Evolutionary conservation across 2,797 vertebrate genomes (phyloP).

Genomic region (Podarcis lilfordi): DNA sequence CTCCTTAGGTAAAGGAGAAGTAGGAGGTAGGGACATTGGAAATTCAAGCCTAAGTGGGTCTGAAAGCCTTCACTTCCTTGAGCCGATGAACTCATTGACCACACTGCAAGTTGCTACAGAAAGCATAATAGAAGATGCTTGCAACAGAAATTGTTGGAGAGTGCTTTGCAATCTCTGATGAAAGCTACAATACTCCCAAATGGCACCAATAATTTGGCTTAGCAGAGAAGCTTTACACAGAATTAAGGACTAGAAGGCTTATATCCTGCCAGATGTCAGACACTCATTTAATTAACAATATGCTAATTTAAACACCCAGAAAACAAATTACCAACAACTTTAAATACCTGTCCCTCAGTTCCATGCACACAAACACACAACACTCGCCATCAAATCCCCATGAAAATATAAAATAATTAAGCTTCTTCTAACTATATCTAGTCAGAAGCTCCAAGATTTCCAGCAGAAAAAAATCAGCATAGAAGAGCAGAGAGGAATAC

Average conservation of each 20-base stretch:
- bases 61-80: background rate
- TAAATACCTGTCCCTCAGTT: background rate
- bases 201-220: background rate
- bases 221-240: background rate
- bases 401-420: background rate
- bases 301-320: conserved; percentile 2
- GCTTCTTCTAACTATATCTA: no score
- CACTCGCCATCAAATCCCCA: background rate
- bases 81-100: background rate
- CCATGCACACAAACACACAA: background rate
- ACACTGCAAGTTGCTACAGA: background rate
- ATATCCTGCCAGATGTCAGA: background rate
- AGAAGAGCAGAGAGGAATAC: background rate
- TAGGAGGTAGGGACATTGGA: background rate
- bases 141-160: background rate
- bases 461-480: background rate
- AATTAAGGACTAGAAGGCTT: background rate
- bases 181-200: background rate
- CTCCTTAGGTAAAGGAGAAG: background rate
- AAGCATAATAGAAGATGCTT: background rate
- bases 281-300: background rate
- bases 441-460: no score
- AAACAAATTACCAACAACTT: background rate
- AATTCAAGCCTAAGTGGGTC: background rate
- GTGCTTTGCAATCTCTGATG: background rate